Evolutionary conservation across 2,113 vertebrate genomes (phyloP).

Genomic region (Catharus bicknelli): DNA sequence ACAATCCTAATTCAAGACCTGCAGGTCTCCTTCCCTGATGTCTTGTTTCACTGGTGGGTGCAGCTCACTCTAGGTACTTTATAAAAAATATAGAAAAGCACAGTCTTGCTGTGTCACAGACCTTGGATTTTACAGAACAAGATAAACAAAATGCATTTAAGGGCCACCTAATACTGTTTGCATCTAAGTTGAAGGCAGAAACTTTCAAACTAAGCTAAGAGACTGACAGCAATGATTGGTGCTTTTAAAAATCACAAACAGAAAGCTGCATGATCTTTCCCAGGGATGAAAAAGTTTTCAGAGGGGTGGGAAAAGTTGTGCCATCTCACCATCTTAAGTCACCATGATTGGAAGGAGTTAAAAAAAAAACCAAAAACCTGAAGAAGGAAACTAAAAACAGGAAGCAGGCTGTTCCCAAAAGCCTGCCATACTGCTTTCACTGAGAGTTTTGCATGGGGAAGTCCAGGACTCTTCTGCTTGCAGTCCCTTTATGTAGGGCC

Average conservation of each 20-base stretch:
- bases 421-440: not conserved
- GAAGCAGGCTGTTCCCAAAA: not conserved
- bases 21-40: not conserved
- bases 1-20: not conserved
- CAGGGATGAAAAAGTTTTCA: not conserved
- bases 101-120: not conserved
- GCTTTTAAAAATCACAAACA: not conserved
- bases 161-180: not conserved
- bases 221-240: not conserved
- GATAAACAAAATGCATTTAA: not conserved
- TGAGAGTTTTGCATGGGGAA: not conserved
- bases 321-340: not conserved
- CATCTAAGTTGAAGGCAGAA: not conserved
- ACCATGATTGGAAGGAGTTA: not conserved
- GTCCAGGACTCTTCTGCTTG: not conserved
- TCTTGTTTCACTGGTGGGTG: not conserved
- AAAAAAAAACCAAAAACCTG: not conserved
- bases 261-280: not conserved
- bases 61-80: not conserved
- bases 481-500: not conserved
- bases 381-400: not conserved
- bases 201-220: not conserved
- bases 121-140: not conserved
- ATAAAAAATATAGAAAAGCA: not conserved
- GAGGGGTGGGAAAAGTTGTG: not conserved